These are phyloP conservation scores for Maccullochella peelii DNA, from an alignment of 2,113 vertebrate genomes.

Conservation along the genomic window DNA sequence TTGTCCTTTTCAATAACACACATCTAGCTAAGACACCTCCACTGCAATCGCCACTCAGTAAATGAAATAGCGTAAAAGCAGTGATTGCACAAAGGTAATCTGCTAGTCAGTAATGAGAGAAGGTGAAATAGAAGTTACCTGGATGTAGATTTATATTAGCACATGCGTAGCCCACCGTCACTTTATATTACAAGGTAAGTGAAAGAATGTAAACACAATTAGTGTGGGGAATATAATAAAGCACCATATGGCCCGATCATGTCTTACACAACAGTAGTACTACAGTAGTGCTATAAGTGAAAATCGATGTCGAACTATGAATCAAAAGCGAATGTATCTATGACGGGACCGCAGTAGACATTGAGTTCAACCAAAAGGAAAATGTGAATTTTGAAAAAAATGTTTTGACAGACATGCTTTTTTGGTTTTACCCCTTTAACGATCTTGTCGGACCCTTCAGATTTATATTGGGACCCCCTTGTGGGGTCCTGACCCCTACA, in stretches of 20 bases:
- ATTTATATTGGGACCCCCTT: not conserved
- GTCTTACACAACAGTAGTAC: not conserved
- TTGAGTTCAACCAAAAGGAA: not conserved
- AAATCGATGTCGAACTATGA: not conserved
- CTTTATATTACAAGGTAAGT: not conserved
- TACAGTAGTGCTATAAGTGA: not conserved
- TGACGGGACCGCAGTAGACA: not conserved
- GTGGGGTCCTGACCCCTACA: not conserved
- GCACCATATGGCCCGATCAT: not conserved
- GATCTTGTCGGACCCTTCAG: not conserved
- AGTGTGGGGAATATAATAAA: not conserved
- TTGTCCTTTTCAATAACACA: not conserved
- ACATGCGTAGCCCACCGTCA: not conserved
- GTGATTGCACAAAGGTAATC: not conserved
- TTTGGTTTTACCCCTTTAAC: not conserved
- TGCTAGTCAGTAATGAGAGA: not conserved
- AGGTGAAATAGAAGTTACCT: too few species aligned
- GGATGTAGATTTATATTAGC: not conserved
- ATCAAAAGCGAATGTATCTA: not conserved
- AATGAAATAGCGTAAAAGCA: not conserved
- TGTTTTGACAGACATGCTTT: not conserved
- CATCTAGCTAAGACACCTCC: not conserved
- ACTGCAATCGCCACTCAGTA: too few species aligned
- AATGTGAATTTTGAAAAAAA: too few species aligned
- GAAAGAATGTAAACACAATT: not conserved